Evolutionary conservation across 92 coral and sea anemone species (phyloP).

Genomic region (Porites divaricata): DNA sequence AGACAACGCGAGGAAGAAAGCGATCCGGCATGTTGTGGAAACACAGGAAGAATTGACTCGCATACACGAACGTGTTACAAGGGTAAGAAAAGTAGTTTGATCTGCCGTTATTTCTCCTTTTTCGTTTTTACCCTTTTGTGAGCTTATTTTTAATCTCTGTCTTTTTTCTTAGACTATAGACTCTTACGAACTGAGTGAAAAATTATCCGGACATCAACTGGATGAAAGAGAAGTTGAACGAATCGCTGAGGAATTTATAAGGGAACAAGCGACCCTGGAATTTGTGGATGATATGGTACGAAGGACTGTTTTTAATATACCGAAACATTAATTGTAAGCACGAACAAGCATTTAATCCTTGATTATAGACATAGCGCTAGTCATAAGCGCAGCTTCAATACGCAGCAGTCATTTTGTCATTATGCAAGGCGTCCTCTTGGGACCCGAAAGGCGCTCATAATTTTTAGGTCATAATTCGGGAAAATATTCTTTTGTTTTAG

Average conservation of each 20-base stretch:
- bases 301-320: not conserved
- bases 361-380: constrained; percentile 2
- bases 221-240: constrained; percentile 84
- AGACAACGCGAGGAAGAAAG: constrained; percentile 83
- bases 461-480: constrained; percentile 3
- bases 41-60: constrained; percentile 84
- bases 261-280: constrained; percentile 93
- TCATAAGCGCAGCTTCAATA: not conserved
- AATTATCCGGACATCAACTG: constrained; percentile 67
- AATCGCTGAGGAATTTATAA: constrained; percentile 82
- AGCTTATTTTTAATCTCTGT: not conserved
- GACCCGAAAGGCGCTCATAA: constrained; percentile 47
- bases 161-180: constrained; percentile 78
- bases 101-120: not conserved
- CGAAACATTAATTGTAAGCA: not conserved
- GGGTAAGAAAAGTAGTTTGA: constrained; percentile 54
- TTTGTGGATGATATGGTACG: constrained; percentile 96
- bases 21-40: constrained; percentile 82
- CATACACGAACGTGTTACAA: constrained; percentile 84
- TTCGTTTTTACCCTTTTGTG: not conserved
- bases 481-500: not conserved
- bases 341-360: constrained; percentile 5
- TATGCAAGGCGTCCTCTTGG: constrained; percentile 33
- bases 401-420: constrained; percentile 1
- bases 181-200: constrained; percentile 94